Percentiles rank a stretch among this genome's conserved stretches.
phyloP scores from a whole-genome alignment of 2,888 invertebrate genomes.

The Clistopyga incitator region DNA sequence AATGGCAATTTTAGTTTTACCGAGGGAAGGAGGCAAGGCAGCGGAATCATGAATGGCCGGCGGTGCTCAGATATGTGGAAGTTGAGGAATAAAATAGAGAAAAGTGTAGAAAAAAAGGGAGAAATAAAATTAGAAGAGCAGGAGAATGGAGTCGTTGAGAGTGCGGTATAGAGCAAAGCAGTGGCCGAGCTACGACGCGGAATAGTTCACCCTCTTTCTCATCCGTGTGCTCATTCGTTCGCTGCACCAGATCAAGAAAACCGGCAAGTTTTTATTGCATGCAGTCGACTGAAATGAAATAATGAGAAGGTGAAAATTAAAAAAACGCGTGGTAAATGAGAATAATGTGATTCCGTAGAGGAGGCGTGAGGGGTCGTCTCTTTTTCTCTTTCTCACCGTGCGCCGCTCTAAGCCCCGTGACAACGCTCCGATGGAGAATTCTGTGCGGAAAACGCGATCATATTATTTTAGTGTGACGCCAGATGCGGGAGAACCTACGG shows the following conservation, averaged over 20 bases:
- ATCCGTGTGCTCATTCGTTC: not conserved
- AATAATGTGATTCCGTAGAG: conserved; percentile 58
- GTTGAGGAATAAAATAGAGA: conserved; percentile 51
- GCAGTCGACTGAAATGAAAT: conserved; percentile 75
- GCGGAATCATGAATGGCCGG: conserved; percentile 15
- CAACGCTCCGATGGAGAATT: conserved; percentile 26
- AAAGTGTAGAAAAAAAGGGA: not conserved
- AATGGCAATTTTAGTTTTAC: conserved; percentile 17
- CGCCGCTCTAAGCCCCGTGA: not conserved
- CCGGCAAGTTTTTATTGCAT: conserved; percentile 68
- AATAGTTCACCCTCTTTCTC: conserved; percentile 1
- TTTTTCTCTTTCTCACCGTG: not conserved
- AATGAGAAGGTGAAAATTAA: conserved; percentile 69
- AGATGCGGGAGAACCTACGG: conserved; percentile 26
- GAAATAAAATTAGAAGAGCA: conserved; percentile 46
- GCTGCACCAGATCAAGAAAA: conserved; percentile 52
- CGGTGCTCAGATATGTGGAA: conserved; percentile 43
- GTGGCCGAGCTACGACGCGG: conserved; percentile 7
- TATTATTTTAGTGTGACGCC: conserved; percentile 52
- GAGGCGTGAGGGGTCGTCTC: not conserved
- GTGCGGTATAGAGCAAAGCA: conserved; percentile 42
- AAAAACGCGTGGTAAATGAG: conserved; percentile 42
- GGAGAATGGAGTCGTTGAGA: conserved; percentile 48
- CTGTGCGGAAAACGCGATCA: conserved; percentile 27
- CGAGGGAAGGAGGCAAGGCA: conserved; percentile 10